phyloP scores from a whole-genome alignment of 2,797 vertebrate genomes.

The Labeo calbasu region DNA sequence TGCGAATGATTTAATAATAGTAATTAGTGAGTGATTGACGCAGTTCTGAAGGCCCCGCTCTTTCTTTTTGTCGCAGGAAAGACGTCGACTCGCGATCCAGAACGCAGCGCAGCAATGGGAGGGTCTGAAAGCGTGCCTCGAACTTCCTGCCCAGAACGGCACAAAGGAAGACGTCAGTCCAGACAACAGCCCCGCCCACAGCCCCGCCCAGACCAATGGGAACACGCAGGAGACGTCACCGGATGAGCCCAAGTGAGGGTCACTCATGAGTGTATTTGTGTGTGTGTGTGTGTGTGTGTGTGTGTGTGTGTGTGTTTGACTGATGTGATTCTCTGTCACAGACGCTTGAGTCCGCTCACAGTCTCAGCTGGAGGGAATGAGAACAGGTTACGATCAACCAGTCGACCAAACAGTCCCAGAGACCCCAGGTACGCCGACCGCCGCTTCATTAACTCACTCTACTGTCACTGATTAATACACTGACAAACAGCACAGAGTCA shows the following conservation, averaged over 20 bases:
- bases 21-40: background rate
- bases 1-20: background rate
- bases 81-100: constrained; percentile 89
- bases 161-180: constrained; percentile 82
- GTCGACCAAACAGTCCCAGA: constrained; percentile 80
- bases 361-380: constrained; percentile 72
- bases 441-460: background rate
- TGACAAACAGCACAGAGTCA: background rate
- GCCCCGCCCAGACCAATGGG: constrained; percentile 82
- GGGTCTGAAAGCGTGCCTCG: constrained; percentile 74
- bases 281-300: background rate
- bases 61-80: constrained; percentile 80
- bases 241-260: constrained; percentile 87
- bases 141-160: constrained; percentile 79
- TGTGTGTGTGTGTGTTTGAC: background rate
- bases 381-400: constrained; percentile 72
- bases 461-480: too few species aligned
- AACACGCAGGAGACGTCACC: constrained; percentile 80
- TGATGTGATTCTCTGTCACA: constrained; percentile 8
- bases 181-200: constrained; percentile 82
- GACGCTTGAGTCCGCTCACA: constrained; percentile 70
- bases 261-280: background rate
- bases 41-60: background rate
- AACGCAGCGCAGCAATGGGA: constrained; percentile 94
- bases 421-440: constrained; percentile 76